These are phyloP conservation scores for Dynastes grantii DNA, from an alignment of 2,888 invertebrate species.

Conservation along the genomic window DNA sequence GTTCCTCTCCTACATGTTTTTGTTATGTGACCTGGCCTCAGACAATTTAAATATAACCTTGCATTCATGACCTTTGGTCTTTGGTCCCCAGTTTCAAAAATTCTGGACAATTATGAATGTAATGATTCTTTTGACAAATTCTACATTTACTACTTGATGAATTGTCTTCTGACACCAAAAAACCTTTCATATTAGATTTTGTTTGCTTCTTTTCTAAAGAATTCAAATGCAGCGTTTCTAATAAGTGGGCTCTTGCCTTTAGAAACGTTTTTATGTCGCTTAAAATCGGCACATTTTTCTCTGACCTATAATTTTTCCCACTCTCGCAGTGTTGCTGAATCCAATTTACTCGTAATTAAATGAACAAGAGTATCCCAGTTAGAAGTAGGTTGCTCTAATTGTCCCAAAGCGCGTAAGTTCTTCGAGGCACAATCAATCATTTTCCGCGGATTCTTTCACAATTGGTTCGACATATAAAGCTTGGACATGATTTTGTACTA, in stretches of 20 bases:
- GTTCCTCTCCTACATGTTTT: not conserved
- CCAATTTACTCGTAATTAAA: not conserved
- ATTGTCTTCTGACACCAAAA: not conserved
- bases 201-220: too few species aligned
- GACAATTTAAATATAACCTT: slow-evolving; percentile 6
- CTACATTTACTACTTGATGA: not conserved
- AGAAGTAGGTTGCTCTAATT: slow-evolving; percentile 12
- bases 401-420: slow-evolving; percentile 4
- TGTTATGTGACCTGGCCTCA: not conserved
- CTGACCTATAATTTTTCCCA: too few species aligned
- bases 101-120: not conserved
- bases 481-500: not conserved
- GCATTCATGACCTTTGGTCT: not conserved
- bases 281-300: too few species aligned
- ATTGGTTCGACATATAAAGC: too few species aligned
- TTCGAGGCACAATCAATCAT: not conserved
- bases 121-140: not conserved
- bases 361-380: not conserved
- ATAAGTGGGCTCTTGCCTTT: too few species aligned
- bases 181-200: too few species aligned
- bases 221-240: too few species aligned
- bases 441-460: not conserved
- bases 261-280: too few species aligned
- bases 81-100: not conserved
- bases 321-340: not conserved